These are phyloP conservation scores for Rotaria sp. DNA, from an alignment of 2,888 invertebrate genomes.

Conservation along the genomic window DNA sequence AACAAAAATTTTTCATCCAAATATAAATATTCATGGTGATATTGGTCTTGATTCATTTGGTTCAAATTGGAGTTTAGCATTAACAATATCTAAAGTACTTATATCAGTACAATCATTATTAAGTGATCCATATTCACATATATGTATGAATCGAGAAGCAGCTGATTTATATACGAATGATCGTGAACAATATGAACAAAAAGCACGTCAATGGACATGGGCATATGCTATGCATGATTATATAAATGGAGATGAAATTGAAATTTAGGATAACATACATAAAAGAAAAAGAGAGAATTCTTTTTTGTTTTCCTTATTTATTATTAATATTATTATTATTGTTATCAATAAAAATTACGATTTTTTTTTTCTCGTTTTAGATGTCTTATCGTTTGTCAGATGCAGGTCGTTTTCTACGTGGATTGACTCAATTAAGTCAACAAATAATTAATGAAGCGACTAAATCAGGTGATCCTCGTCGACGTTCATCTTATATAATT, in stretches of 20 bases:
- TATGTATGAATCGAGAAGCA: conserved; percentile 80
- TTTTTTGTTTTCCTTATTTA: background rate
- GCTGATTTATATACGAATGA: conserved; percentile 72
- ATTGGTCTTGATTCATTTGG: conserved; percentile 89
- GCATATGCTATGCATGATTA: conserved; percentile 63
- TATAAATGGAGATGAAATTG: conserved; percentile 21
- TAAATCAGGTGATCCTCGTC: background rate
- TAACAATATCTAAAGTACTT: conserved; percentile 71
- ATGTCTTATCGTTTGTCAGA: background rate
- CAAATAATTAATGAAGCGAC: background rate
- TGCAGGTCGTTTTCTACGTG: background rate
- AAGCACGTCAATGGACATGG: conserved; percentile 81
- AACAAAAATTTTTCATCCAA: conserved; percentile 85
- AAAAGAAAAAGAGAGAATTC: background rate
- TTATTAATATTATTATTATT: background rate
- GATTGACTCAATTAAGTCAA: background rate
- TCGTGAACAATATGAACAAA: conserved; percentile 67
- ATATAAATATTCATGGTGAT: conserved; percentile 86
- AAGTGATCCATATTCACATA: conserved; percentile 74
- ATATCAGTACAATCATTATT: conserved; percentile 54
- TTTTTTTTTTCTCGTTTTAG: background rate
- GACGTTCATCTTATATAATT: background rate
- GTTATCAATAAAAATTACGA: background rate
- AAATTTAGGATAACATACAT: background rate
- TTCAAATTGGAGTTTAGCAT: conserved; percentile 88